phyloP scores from a whole-genome alignment of 2,797 vertebrate species.

The Paratrypauchen microcephalus region DNA sequence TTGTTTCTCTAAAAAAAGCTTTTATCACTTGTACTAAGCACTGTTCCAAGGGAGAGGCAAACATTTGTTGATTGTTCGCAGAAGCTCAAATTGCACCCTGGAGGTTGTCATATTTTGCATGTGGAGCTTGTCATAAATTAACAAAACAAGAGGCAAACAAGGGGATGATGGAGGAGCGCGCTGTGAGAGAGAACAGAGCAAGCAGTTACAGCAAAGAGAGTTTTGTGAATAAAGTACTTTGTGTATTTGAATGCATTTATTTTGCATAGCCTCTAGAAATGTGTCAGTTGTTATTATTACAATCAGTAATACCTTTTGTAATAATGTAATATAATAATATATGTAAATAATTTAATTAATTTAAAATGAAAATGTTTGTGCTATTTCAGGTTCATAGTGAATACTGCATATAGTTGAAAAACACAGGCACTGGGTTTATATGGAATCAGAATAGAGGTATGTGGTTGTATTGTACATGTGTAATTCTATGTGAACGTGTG shows the following conservation, averaged over 20 bases:
- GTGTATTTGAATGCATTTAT: neutral
- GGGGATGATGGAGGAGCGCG: conserved; percentile 45
- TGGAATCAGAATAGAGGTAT: no score
- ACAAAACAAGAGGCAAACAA: conserved; percentile 52
- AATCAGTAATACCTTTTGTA: no score
- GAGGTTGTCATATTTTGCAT: conserved; percentile 62
- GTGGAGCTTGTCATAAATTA: conserved; percentile 70
- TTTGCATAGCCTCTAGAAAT: neutral
- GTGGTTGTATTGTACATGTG: no score
- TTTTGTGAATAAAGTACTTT: neutral
- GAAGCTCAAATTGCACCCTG: conserved; percentile 60
- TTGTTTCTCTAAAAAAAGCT: conserved; percentile 68
- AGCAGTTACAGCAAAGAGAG: conserved; percentile 41
- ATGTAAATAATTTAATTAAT: no score
- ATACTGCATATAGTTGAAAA: no score
- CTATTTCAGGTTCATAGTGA: no score
- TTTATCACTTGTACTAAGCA: conserved; percentile 65
- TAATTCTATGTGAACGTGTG: no score
- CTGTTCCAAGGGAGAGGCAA: conserved; percentile 65
- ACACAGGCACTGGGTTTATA: no score
- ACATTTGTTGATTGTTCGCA: conserved; percentile 67
- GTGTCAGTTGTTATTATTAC: no score
- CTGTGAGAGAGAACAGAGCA: conserved; percentile 60
- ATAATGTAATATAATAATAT: no score
- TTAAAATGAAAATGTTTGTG: no score